Conservation (phyloP, 2,113 vertebrate species). For the Bagarius yarrelli region DNA sequence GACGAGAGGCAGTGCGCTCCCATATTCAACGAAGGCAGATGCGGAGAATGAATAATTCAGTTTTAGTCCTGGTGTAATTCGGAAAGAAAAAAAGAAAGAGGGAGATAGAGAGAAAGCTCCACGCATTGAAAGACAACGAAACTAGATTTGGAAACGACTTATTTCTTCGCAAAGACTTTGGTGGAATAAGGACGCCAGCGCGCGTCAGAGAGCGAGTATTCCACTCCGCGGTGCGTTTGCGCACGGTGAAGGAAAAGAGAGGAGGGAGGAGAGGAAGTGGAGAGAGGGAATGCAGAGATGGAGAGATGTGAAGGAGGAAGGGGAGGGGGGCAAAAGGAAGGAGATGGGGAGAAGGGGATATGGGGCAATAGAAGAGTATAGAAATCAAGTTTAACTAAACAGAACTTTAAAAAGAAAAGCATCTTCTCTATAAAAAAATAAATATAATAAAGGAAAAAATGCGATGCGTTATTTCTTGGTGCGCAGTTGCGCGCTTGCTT, state of each 20-base stretch:
- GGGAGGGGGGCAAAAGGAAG: not conserved
- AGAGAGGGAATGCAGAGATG: conserved; percentile 35
- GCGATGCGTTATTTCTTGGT: conserved; percentile 27
- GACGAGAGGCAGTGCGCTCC: conserved; percentile 10
- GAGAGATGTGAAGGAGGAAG: conserved; percentile 31
- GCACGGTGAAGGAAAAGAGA: conserved; percentile 41
- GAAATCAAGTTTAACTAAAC: conserved; percentile 31
- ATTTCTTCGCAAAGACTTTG: conserved; percentile 39
- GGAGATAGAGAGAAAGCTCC: conserved; percentile 25
- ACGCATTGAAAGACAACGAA: conserved; percentile 12
- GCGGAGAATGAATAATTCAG: conserved; percentile 59
- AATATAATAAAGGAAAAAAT: not conserved
- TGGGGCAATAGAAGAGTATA: conserved; percentile 15
- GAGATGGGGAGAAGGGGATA: not conserved
- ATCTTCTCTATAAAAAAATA: not conserved
- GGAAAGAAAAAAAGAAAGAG: conserved; percentile 13
- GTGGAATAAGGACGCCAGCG: conserved; percentile 22
- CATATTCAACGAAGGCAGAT: conserved; percentile 27
- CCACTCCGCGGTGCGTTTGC: conserved; percentile 49
- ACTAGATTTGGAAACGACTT: conserved; percentile 25
- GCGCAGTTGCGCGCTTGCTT: not conserved
- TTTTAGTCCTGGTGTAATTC: conserved; percentile 40
- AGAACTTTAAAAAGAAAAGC: conserved; percentile 18
- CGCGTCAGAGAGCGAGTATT: conserved; percentile 43
- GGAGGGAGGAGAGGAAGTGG: conserved; percentile 35